Evolutionary conservation across 1,140 invertebrate species (phyloP), one percentile per base, ranked within the genome.

Genomic region (Diorhabda carinulata): DNA sequence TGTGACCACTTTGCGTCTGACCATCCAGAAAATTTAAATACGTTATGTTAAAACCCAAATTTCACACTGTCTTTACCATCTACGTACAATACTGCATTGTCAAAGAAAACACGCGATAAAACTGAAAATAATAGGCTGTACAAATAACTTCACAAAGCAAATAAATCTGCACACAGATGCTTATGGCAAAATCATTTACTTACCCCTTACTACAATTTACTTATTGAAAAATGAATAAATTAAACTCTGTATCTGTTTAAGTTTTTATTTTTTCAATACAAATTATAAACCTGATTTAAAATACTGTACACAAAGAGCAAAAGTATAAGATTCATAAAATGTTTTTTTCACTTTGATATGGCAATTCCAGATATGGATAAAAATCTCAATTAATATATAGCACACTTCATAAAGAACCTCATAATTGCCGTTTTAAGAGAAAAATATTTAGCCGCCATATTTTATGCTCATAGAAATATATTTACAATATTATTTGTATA

Each of bases 281-380:
- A 86, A 86, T 86, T 86, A 86, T 86, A 86, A 86, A 86, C 85
- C 86, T 86, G 85, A 85, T 86, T 86, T 86, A 85, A 87, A 87
- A 87, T 87, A 86, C 85, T 87, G 86, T 87, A 87, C 86, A 87
- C 86, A 86, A 83, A 85, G 84, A 85, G 82, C 84, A 83, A 83
- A 83, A 84, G 82, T 82, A 83, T 83, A 78, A 80, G 74, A 76
- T 78, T 77, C 67, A 76, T 73, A 74, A 73, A 52, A 52, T 52
- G 47, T 73, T 74, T 76, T 77, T 69, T 65, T 72, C 76, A 74
- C 71, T 79, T 83, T 86, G 85, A 86, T 86, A 86, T 86, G 86
- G 84, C 85, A 86, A 83, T 85, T 85, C 83, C 82, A 84, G 84
- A 86, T 86, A 86, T 86, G 84, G 82, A 78, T 79, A 77, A 78